These are phyloP conservation scores for Pangasius mekongensis DNA, from an alignment of 2,797 vertebrate genomes.

Conservation along the genomic window DNA sequence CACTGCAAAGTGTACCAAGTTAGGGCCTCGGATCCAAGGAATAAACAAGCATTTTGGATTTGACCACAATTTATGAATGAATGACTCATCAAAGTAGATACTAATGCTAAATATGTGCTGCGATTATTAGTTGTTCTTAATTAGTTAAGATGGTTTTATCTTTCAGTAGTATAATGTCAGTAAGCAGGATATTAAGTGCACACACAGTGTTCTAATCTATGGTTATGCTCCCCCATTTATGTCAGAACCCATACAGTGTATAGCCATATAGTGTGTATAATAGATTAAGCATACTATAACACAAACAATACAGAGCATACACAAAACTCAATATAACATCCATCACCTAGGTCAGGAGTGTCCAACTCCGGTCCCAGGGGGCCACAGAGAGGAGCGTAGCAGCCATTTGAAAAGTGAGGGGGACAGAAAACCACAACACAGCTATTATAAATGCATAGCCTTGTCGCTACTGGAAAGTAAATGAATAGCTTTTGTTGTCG, in stretches of 20 bases:
- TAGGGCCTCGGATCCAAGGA: not conserved
- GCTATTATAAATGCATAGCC: not conserved
- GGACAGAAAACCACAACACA: not conserved
- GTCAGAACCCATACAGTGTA: not conserved
- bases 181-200: slow-evolving; percentile 20
- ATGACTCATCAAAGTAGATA: not conserved
- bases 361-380: not conserved
- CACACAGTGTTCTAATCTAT: not conserved
- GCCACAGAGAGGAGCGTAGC: not conserved
- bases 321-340: not conserved
- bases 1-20: not conserved
- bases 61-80: not conserved
- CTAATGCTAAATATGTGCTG: not conserved
- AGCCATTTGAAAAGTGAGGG: not conserved
- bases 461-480: slow-evolving; percentile 2
- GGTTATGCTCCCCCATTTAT: not conserved
- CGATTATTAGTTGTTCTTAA: not conserved
- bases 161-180: slow-evolving; percentile 27
- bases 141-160: slow-evolving; percentile 14
- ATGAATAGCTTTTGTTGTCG: not conserved
- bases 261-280: not conserved
- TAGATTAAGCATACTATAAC: too few species aligned
- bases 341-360: not conserved
- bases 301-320: not conserved
- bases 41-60: not conserved